Percentiles rank a stretch among this genome's conserved stretches.
Evolutionary conservation across 2,888 invertebrate species (phyloP).

Genomic region (Spialia ferax): DNA sequence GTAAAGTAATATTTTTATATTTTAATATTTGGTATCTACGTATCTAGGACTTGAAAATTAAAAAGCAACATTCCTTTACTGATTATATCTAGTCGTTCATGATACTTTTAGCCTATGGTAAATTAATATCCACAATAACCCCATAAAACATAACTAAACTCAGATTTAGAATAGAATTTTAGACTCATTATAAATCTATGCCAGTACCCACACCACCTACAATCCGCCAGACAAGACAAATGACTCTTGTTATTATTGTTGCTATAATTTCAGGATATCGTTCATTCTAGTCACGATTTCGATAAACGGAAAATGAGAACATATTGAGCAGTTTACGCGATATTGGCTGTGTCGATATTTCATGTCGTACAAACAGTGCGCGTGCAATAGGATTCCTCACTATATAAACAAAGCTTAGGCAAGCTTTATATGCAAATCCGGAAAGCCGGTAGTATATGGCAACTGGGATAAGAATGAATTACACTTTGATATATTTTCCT

Average conservation of each 20-base stretch:
- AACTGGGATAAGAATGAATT: constrained; percentile 10
- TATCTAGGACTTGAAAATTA: no score
- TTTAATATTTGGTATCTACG: not conserved
- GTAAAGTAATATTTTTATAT: no score
- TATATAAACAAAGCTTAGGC: constrained; percentile 23
- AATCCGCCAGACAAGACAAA: constrained; percentile 19
- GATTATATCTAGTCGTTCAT: no score
- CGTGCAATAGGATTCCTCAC: constrained; percentile 27
- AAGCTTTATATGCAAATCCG: constrained; percentile 16
- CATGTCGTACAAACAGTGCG: constrained; percentile 52
- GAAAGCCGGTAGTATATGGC: not conserved
- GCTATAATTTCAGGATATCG: constrained; percentile 46
- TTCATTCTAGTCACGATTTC: constrained; percentile 72
- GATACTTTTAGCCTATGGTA: no score
- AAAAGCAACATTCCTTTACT: no score
- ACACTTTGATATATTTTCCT: not conserved
- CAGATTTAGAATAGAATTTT: no score
- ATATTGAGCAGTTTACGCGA: constrained; percentile 60
- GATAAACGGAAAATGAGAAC: constrained; percentile 69
- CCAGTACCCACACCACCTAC: not conserved
- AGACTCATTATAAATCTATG: no score
- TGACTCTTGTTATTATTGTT: constrained; percentile 17
- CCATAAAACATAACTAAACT: no score
- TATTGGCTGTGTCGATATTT: constrained; percentile 62
- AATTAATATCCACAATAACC: no score